phyloP scores from a whole-genome alignment of 2,797 vertebrate genomes.

The Falco rusticolus region DNA sequence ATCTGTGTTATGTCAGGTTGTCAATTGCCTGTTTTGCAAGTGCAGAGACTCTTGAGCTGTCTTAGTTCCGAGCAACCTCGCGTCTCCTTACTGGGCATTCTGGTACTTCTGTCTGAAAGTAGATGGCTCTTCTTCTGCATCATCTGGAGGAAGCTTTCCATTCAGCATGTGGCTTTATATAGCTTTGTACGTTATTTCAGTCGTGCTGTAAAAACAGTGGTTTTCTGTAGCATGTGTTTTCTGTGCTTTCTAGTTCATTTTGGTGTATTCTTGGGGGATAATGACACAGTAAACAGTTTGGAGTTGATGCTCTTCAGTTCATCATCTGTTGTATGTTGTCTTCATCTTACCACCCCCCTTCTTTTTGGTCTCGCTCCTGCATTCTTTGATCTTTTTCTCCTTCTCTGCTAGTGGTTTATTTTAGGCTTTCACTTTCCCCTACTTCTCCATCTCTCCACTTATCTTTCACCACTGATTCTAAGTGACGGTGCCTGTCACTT shows the following conservation, averaged over 20 bases:
- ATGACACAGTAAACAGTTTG: not conserved
- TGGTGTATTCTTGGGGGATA: not conserved
- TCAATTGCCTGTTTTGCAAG: not conserved
- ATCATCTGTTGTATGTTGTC: not conserved
- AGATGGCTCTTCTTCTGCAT: not conserved
- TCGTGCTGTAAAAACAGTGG: not conserved
- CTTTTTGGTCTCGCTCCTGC: not conserved
- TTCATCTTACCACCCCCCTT: not conserved
- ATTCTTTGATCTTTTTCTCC: not conserved
- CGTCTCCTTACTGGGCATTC: accelerated
- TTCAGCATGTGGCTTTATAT: not conserved
- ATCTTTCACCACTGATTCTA: not conserved
- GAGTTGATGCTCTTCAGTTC: not conserved
- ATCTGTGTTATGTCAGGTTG: conserved; percentile 1
- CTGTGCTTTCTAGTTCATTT: not conserved
- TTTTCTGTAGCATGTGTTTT: not conserved
- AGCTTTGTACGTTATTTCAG: not conserved
- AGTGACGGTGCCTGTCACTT: not conserved
- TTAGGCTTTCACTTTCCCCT: not conserved
- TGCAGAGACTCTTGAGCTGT: not conserved
- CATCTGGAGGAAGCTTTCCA: not conserved
- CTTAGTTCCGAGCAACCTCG: not conserved
- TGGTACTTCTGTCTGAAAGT: not conserved
- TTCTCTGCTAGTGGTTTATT: not conserved
- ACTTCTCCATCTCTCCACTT: not conserved